Evolutionary conservation across 2,888 invertebrate species (phyloP).

Genomic region (Xanthorhoe designata): DNA sequence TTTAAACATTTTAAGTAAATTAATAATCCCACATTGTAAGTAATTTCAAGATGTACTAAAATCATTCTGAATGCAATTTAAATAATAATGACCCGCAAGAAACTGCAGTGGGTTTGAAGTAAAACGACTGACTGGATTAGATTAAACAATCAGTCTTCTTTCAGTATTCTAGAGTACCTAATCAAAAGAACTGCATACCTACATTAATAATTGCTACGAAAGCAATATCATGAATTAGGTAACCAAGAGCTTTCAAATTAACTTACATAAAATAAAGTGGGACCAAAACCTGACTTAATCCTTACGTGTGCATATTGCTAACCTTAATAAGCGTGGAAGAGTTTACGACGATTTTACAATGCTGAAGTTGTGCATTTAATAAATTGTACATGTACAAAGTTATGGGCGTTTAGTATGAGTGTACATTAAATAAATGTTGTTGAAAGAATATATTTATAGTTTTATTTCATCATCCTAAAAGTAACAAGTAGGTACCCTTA

Average conservation of each 20-base stretch:
- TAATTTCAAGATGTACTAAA: neutral
- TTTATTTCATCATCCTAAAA: slow-evolving; percentile 34
- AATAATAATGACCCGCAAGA: slow-evolving; percentile 35
- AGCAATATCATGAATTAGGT: slow-evolving; percentile 17
- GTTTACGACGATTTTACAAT: slow-evolving; percentile 73
- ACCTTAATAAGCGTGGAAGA: slow-evolving; percentile 63
- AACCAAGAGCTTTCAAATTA: slow-evolving; percentile 58
- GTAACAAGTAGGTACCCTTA: neutral
- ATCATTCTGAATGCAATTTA: neutral
- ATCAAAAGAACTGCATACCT: slow-evolving; percentile 19
- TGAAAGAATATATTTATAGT: slow-evolving; percentile 56
- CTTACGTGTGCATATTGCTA: slow-evolving; percentile 61
- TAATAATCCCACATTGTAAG: slow-evolving; percentile 2
- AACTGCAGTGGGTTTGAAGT: slow-evolving; percentile 72
- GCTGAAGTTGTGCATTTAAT: slow-evolving; percentile 86
- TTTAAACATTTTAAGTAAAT: neutral
- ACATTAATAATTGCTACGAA: slow-evolving; percentile 19
- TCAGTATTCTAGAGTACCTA: slow-evolving; percentile 33
- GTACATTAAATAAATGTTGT: slow-evolving; percentile 84
- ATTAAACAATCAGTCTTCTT: slow-evolving; percentile 11
- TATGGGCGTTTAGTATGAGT: slow-evolving; percentile 68
- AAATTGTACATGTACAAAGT: slow-evolving; percentile 81
- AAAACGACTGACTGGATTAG: slow-evolving; percentile 27
- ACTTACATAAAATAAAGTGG: slow-evolving; percentile 58
- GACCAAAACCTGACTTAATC: slow-evolving; percentile 71